phyloP scores from a whole-genome alignment of 2,113 vertebrate genomes.

The Proteles cristata region DNA sequence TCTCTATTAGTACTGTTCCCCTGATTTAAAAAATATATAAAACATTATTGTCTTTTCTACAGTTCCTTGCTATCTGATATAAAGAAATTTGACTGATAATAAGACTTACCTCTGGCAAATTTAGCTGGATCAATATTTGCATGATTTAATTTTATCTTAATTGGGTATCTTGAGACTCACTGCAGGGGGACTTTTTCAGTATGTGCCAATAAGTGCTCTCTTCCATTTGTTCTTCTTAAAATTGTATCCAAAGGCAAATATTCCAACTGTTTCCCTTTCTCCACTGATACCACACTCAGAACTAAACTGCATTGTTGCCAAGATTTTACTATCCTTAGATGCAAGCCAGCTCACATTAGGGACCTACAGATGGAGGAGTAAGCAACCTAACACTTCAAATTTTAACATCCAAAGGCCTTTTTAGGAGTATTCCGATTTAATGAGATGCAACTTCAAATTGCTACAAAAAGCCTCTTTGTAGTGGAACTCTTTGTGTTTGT shows the following conservation, averaged over 20 bases:
- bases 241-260: constrained; percentile 79
- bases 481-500: not conserved
- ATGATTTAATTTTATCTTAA: constrained; percentile 83
- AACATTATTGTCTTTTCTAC: constrained; percentile 23
- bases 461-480: not conserved
- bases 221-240: constrained; percentile 70
- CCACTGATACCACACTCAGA: constrained; percentile 54
- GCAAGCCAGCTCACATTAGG: not conserved
- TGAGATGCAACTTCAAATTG: not conserved
- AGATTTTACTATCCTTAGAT: constrained; percentile 50
- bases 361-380: not conserved
- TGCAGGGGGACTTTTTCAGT: constrained; percentile 73
- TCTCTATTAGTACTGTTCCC: not conserved
- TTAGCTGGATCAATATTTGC: constrained; percentile 81
- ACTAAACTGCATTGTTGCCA: constrained; percentile 63
- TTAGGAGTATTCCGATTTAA: not conserved
- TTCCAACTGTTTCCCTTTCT: constrained; percentile 62
- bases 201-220: constrained; percentile 55
- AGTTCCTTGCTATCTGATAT: constrained; percentile 62
- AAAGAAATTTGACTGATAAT: constrained; percentile 79
- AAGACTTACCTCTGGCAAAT: constrained; percentile 76
- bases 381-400: not conserved
- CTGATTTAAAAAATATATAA: not conserved
- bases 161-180: constrained; percentile 83
- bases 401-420: not conserved